Evolutionary conservation across 1,140 invertebrate species (phyloP).

Genomic region (Ceratina australensis): DNA sequence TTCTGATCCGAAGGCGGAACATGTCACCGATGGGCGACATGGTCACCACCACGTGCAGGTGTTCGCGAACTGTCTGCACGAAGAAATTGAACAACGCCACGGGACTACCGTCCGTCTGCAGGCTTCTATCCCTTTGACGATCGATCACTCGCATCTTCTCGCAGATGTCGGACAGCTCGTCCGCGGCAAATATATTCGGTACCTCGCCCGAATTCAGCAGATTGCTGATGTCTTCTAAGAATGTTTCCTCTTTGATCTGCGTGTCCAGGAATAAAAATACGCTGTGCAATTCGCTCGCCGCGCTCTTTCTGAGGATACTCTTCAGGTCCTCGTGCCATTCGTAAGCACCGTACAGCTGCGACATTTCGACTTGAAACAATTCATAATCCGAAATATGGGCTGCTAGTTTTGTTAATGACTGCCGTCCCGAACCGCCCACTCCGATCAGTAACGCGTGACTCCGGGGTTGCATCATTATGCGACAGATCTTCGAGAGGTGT

Average conservation of each 20-base stretch:
- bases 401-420: constrained; percentile 93
- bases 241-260: constrained; percentile 96
- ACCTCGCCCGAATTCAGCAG: constrained; percentile 96
- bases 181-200: constrained; percentile 92
- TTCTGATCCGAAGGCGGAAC: constrained; percentile 91
- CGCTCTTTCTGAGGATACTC: constrained; percentile 88
- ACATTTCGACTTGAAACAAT: constrained; percentile 95
- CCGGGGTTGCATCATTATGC: constrained; percentile 94
- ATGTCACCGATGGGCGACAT: constrained; percentile 95
- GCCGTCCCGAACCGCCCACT: constrained; percentile 94
- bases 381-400: constrained; percentile 96
- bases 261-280: constrained; percentile 95
- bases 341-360: constrained; percentile 88
- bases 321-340: constrained; percentile 97
- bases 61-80: constrained; percentile 91
- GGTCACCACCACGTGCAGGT: constrained; percentile 93
- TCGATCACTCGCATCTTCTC: constrained; percentile 97
- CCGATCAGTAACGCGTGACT: constrained; percentile 93
- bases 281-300: constrained; percentile 90
- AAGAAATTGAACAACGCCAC: constrained; percentile 95
- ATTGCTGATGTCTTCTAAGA: constrained; percentile 96
- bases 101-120: constrained; percentile 95
- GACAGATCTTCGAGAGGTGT: constrained; percentile 94
- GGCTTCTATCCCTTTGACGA: constrained; percentile 91
- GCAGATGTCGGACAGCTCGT: constrained; percentile 95